phyloP scores from a whole-genome alignment of 2,797 vertebrate genomes.

The Etheostoma nigrum region DNA sequence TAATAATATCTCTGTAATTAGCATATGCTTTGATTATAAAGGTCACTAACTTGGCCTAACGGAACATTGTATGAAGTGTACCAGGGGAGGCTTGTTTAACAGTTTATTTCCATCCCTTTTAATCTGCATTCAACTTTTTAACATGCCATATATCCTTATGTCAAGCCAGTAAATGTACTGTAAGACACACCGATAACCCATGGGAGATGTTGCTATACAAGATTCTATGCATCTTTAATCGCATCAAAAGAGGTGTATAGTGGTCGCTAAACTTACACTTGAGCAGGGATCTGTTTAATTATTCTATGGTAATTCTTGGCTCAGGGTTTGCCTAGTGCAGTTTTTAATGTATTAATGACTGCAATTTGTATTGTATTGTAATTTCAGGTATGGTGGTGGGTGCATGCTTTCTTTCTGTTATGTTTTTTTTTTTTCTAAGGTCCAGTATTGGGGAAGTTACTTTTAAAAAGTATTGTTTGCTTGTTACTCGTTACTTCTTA shows the following conservation, averaged over 20 bases:
- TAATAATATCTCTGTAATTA: constrained; percentile 81
- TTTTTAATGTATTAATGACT: not conserved
- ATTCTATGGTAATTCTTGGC: not conserved
- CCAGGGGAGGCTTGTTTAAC: constrained; percentile 74
- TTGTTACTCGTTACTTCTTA: no score
- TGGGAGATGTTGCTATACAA: constrained; percentile 26
- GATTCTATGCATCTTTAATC: constrained; percentile 38
- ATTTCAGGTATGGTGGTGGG: not conserved
- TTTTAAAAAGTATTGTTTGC: no score
- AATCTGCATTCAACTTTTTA: constrained; percentile 71
- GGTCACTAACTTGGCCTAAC: constrained; percentile 76
- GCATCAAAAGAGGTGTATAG: constrained; percentile 14
- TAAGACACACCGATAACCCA: constrained; percentile 45
- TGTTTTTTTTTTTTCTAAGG: not conserved
- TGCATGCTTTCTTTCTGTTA: not conserved
- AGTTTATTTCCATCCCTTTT: constrained; percentile 72
- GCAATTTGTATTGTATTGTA: not conserved
- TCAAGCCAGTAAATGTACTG: constrained; percentile 45
- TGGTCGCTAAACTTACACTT: constrained; percentile 3
- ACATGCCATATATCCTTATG: constrained; percentile 51
- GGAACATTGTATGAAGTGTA: constrained; percentile 68
- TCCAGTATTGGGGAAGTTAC: no score
- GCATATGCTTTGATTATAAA: constrained; percentile 83
- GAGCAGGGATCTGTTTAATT: not conserved
- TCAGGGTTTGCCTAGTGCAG: constrained; percentile 1